These are phyloP conservation scores for Nylanderia fulva DNA, from an alignment of 1,140 invertebrate genomes.

Conservation along the genomic window DNA sequence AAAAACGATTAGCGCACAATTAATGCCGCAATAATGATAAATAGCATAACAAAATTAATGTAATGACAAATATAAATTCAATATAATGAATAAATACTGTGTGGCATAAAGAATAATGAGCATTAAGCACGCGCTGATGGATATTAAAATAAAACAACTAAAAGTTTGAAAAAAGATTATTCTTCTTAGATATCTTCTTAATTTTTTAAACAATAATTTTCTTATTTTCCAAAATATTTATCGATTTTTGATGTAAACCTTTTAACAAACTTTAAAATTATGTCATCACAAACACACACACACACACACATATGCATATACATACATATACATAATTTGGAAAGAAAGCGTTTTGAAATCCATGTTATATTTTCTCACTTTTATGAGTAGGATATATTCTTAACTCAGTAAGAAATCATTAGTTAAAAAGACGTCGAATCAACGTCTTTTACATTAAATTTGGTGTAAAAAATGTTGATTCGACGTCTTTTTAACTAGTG, in stretches of 20 bases:
- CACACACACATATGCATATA: not conserved
- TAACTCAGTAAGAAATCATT: no score
- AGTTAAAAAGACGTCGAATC: no score
- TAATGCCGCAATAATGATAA: conserved; percentile 60
- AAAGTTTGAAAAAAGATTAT: conserved; percentile 19
- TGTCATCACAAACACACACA: not conserved
- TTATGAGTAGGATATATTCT: no score
- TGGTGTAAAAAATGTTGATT: no score
- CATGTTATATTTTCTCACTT: no score
- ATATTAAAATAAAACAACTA: not conserved
- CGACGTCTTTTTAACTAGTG: no score
- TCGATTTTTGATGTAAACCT: not conserved
- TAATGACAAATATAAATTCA: conserved; percentile 22
- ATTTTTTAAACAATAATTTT: not conserved
- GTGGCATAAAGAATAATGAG: conserved; percentile 5
- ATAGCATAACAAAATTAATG: conserved; percentile 48
- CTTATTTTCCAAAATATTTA: not conserved
- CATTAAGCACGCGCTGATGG: not conserved
- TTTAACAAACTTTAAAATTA: conserved; percentile 25
- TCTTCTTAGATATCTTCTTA: not conserved
- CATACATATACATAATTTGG: no score
- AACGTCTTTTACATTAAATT: no score
- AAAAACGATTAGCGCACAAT: conserved; percentile 78
- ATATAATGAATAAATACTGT: not conserved
- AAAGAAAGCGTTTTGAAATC: no score